Evolutionary conservation across 2,113 vertebrate species (phyloP).

Genomic region (Pangasianodon hypophthalmus): DNA sequence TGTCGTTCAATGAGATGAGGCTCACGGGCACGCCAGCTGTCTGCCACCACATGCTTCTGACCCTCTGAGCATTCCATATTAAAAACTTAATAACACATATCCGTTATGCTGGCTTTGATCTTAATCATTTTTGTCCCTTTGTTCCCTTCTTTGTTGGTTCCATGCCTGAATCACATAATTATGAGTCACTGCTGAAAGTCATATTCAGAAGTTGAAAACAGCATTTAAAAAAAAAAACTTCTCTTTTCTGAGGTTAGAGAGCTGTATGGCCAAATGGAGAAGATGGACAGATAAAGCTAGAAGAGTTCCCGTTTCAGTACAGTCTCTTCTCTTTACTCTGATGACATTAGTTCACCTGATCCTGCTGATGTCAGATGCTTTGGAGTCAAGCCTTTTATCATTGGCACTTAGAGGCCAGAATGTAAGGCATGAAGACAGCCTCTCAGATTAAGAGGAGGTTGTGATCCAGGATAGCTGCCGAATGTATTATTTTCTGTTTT

Average conservation of each 20-base stretch:
- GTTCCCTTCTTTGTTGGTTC: conserved; percentile 39
- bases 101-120: conserved; percentile 45
- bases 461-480: conserved; percentile 34
- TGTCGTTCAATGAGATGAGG: conserved; percentile 56
- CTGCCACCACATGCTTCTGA: conserved; percentile 5
- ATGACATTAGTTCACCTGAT: conserved; percentile 50
- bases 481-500: conserved; percentile 34
- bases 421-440: conserved; percentile 7
- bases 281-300: conserved; percentile 52
- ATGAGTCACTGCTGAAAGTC: conserved; percentile 46
- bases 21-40: conserved; percentile 29
- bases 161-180: conserved; percentile 30
- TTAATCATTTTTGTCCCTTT: conserved; percentile 37
- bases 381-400: conserved; percentile 45
- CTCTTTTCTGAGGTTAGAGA: not conserved
- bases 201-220: conserved; percentile 46
- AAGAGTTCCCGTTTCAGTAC: conserved; percentile 47
- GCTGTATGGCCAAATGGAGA: conserved; percentile 38
- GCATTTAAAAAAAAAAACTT: not conserved
- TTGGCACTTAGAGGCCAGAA: conserved; percentile 15
- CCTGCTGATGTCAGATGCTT: conserved; percentile 34
- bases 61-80: conserved; percentile 45
- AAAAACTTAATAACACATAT: conserved; percentile 54
- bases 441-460: conserved; percentile 23
- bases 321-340: conserved; percentile 29